Base-by-base conservation (phyloP, 2,113 vertebrate species). In the Calidris pugnax region DNA sequence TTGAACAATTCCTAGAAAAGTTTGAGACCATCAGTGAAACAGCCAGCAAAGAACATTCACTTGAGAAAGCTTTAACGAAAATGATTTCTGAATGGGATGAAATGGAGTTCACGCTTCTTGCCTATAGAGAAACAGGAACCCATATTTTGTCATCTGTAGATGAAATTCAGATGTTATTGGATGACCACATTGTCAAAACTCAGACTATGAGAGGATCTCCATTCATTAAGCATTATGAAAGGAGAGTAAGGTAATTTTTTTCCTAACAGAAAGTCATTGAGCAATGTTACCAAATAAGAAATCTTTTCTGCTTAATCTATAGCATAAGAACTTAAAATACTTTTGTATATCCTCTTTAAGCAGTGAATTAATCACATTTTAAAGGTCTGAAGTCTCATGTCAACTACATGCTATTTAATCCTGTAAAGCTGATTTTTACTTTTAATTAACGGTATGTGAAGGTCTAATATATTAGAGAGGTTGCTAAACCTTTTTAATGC, bases 171-270 rank as follows among this genome's bases (percentile, higher is more conserved):
- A 98, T 98, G 98, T 91, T 99, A 66, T 45, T 99, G 95, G 99
- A 99, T 59, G 99, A 99, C 85, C 99, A 99, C 76, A 98, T 99
- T 62, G 97, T 99, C 37, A 99, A 99, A 98, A 99, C 99, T 7
- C 98, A 99, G 93, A 98, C 99, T 22, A 98, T 99, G 99, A 98
- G 98, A 94, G 98, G 98, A 28, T 99, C 98, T 33, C 98, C 98
- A 4, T 99, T 99, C 88, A 98, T 99, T 80, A 98, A 99, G 86
- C 98, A 98, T 69, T 98, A 98, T 30, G 99, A 99, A 89, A 97
- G 85, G 21, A 98, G 98, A 94, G 98, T 99, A 93, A 97, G 97
- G 99, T 99, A 95, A 98, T 82, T 39, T 68, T 79, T 90, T 84
- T 47, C 21, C 11, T 39, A 63, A 35, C 27, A 69, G 41, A 45